Conservation (phyloP, 1,140 invertebrate genomes). For the Philopotamus ludificatus region DNA sequence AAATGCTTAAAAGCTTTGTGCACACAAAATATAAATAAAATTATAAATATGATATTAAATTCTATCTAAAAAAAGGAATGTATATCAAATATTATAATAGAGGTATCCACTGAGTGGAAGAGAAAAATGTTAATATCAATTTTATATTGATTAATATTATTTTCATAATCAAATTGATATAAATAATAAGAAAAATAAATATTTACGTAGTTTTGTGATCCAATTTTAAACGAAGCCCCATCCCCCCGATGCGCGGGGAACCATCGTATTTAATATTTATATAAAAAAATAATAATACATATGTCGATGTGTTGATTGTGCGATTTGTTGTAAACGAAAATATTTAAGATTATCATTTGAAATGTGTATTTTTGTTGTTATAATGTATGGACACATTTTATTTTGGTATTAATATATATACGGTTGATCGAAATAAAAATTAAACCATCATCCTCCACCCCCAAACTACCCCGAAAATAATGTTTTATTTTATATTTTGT, state of each 20-base stretch:
- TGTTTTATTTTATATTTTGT: too few relatives aligned
- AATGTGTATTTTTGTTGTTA: too few relatives aligned
- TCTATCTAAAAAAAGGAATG: constrained; percentile 18
- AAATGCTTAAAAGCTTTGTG: constrained; percentile 37
- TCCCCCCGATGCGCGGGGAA: background rate
- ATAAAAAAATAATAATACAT: background rate
- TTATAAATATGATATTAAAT: constrained; percentile 15
- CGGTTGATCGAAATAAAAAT: too few relatives aligned
- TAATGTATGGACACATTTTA: too few relatives aligned
- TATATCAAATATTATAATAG: constrained; percentile 20
- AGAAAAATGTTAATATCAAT: constrained; percentile 27
- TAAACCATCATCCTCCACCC: too few relatives aligned
- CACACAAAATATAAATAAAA: constrained; percentile 27
- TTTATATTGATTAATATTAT: constrained; percentile 31
- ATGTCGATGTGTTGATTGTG: background rate
- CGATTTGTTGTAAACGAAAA: background rate
- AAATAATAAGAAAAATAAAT: constrained; percentile 12
- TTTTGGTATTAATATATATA: too few relatives aligned
- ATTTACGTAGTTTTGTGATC: constrained; percentile 22
- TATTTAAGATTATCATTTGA: too few relatives aligned
- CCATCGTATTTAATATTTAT: background rate
- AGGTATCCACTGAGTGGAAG: constrained; percentile 42
- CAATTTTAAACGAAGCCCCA: constrained; percentile 25
- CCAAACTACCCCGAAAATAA: too few relatives aligned
- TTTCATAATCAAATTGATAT: constrained; percentile 25